phyloP scores from a whole-genome alignment of 2,113 vertebrate species.

The Psilopsiagon aymara region DNA sequence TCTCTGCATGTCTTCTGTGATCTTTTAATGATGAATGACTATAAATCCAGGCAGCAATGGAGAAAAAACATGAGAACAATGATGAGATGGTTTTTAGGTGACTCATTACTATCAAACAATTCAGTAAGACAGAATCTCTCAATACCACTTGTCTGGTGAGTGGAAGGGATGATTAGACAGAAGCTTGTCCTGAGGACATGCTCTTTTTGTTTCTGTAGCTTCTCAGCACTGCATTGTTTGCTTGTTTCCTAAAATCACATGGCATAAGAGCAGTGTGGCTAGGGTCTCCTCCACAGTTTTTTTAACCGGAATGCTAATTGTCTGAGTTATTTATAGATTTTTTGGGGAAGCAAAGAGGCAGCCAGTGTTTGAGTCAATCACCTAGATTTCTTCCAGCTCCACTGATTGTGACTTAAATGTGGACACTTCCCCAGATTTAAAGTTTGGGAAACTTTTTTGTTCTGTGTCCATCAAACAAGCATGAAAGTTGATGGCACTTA shows the following conservation, averaged over 20 bases:
- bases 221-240: neutral
- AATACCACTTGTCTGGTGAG: neutral
- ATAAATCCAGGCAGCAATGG: slow-evolving; percentile 5
- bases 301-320: neutral
- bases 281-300: neutral
- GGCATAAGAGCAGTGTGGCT: neutral
- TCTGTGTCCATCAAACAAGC: neutral
- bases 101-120: neutral
- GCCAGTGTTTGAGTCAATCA: neutral
- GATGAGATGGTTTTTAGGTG: slow-evolving; percentile 15
- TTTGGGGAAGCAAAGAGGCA: neutral
- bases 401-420: neutral
- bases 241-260: neutral
- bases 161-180: neutral
- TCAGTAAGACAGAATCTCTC: neutral
- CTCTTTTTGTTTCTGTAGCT: neutral
- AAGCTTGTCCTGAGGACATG: neutral
- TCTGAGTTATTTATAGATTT: neutral
- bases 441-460: neutral
- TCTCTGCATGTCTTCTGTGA: neutral
- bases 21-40: slow-evolving; percentile 43
- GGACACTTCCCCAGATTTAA: neutral
- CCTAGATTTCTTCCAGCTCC: neutral
- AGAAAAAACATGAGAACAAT: neutral
- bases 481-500: neutral